Conservation (phyloP, 2,797 vertebrate species). For the Nyctalus aviator region DNA sequence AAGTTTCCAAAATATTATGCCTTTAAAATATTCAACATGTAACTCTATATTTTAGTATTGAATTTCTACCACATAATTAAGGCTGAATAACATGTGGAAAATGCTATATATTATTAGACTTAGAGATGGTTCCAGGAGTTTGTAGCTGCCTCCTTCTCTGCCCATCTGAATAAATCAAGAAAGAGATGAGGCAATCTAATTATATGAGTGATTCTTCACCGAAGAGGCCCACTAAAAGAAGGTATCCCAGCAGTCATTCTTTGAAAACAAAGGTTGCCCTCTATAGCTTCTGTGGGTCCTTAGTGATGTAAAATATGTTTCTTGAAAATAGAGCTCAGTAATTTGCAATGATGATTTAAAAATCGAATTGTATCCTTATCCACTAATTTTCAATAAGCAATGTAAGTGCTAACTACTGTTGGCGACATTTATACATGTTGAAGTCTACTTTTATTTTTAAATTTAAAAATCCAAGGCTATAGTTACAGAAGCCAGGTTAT, state of each 20-base stretch:
- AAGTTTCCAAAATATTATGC: slow-evolving; percentile 12
- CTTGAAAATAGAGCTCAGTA: slow-evolving; percentile 86
- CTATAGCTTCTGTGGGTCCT: slow-evolving; percentile 78
- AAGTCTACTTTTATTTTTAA: slow-evolving; percentile 77
- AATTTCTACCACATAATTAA: slow-evolving; percentile 12
- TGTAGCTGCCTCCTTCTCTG: background rate
- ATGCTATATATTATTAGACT: background rate
- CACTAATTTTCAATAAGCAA: slow-evolving; percentile 82
- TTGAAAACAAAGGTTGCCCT: slow-evolving; percentile 80
- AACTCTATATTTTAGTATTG: background rate
- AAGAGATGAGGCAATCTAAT: slow-evolving; percentile 22
- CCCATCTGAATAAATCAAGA: slow-evolving; percentile 1
- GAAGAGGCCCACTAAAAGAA: slow-evolving; percentile 74
- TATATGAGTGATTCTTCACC: slow-evolving; percentile 52
- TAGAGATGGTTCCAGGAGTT: background rate
- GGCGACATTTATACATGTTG: slow-evolving; percentile 79
- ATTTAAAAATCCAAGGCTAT: slow-evolving; percentile 44
- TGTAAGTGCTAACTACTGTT: slow-evolving; percentile 83
- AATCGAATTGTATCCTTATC: slow-evolving; percentile 87
- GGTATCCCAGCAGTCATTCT: slow-evolving; percentile 81
- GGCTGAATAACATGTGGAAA: background rate
- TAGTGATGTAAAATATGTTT: slow-evolving; percentile 85
- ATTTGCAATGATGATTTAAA: slow-evolving; percentile 84
- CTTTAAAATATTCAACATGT: background rate
- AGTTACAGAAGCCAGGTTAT: slow-evolving; percentile 83